phyloP scores from a whole-genome alignment of 2,888 invertebrate species.

The Drosophila emarginata region DNA sequence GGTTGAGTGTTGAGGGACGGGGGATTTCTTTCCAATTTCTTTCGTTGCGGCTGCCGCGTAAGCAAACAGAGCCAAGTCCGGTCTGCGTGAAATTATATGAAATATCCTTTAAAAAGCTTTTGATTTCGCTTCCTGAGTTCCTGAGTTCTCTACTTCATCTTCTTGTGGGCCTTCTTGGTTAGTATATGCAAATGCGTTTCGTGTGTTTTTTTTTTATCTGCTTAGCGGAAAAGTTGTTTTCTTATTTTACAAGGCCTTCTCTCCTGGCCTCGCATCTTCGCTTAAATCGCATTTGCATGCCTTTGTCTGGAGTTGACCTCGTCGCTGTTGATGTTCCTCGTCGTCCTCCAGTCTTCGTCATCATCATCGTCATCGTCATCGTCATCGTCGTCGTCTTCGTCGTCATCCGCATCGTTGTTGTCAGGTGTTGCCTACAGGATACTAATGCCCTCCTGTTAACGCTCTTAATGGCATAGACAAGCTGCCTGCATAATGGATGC shows the following conservation, averaged over 20 bases:
- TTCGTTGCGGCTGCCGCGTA: constrained; percentile 39
- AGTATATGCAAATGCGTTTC: constrained; percentile 64
- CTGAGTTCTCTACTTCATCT: constrained; percentile 4
- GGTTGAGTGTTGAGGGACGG: constrained; percentile 1
- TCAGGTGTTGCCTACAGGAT: constrained; percentile 69
- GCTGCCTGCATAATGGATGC: constrained; percentile 58
- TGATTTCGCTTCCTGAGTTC: constrained; percentile 52
- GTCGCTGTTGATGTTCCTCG: constrained; percentile 9
- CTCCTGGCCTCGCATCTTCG: not conserved
- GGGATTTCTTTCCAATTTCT: constrained; percentile 59
- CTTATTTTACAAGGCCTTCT: constrained; percentile 60
- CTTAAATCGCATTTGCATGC: constrained; percentile 68
- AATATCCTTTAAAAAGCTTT: constrained; percentile 77
- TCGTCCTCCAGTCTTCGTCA: not conserved
- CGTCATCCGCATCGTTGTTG: constrained; percentile 30
- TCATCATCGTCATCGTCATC: not conserved
- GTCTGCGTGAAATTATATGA: constrained; percentile 70
- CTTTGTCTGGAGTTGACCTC: constrained; percentile 75
- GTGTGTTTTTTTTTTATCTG: constrained; percentile 61
- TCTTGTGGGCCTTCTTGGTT: constrained; percentile 4
- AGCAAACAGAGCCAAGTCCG: constrained; percentile 57
- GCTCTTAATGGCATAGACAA: constrained; percentile 67
- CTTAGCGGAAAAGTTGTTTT: constrained; percentile 76
- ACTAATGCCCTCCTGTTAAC: constrained; percentile 67
- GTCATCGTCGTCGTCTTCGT: not conserved